Percentiles rank a stretch among this genome's conserved stretches.
Evolutionary conservation across 2,888 invertebrate species (phyloP).

Genomic region (Ichneumoninae sp.): DNA sequence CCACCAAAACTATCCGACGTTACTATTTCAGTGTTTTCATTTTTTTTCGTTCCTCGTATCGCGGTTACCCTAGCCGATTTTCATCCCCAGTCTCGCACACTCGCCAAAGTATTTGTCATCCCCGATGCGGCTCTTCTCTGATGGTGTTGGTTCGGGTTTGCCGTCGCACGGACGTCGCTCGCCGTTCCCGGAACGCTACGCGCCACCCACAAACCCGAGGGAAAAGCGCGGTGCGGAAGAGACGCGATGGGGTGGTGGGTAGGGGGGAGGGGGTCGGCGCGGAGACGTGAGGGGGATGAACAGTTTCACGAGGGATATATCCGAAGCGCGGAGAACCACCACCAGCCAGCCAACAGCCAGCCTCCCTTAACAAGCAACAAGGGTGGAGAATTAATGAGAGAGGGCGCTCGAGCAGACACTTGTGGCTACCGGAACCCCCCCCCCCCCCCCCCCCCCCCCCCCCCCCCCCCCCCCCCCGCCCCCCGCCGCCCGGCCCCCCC

Average conservation of each 20-base stretch:
- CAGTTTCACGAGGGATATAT: constrained; percentile 49
- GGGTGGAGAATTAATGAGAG: constrained; percentile 84
- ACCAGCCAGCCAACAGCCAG: constrained; percentile 41
- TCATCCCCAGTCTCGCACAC: constrained; percentile 61
- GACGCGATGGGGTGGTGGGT: constrained; percentile 15
- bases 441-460: constrained; percentile 78
- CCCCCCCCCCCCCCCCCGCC: no score
- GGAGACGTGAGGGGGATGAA: constrained; percentile 25
- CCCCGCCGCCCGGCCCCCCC: no score
- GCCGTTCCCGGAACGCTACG: constrained; percentile 29
- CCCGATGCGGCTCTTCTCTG: constrained; percentile 63
- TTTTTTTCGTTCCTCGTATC: constrained; percentile 13
- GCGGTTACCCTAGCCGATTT: constrained; percentile 35
- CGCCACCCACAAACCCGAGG: constrained; percentile 34
- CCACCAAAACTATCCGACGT: no score
- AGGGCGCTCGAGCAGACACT: constrained; percentile 84
- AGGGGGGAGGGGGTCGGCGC: constrained; percentile 33
- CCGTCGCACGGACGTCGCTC: constrained; percentile 61
- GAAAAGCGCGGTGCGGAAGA: constrained; percentile 18
- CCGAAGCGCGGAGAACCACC: constrained; percentile 45
- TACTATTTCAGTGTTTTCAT: constrained; percentile 1
- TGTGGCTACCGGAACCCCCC: constrained; percentile 83
- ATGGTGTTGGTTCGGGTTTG: constrained; percentile 50
- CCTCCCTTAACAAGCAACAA: constrained; percentile 83
- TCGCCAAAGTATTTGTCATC: constrained; percentile 80